Evolutionary conservation across 30 jellyfish, hydroid and myxozoan genomes (phyloP).

Genomic region (Clytia hemisphaerica): DNA sequence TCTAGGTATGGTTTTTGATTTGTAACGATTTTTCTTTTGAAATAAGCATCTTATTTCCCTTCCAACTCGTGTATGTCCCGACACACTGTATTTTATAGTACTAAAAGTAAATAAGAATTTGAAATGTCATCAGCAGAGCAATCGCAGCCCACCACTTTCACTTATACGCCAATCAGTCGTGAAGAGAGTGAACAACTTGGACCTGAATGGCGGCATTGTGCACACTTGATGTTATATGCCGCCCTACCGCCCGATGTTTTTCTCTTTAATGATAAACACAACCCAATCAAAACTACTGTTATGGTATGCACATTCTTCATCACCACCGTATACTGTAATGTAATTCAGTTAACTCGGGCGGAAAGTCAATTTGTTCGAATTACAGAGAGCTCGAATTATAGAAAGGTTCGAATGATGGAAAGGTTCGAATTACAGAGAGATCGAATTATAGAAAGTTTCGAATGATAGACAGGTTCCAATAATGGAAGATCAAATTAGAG

Average conservation of each 20-base stretch:
- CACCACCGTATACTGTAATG: neutral
- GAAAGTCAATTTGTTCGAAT: neutral
- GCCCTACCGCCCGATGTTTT: neutral
- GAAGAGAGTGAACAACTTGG: neutral
- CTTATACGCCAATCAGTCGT: constrained; percentile 7
- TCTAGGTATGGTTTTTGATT: no score
- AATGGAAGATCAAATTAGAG: no score
- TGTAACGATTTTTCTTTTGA: no score
- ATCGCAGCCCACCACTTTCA: no score
- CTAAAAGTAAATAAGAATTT: no score
- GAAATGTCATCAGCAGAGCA: no score
- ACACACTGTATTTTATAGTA: no score
- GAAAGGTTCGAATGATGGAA: neutral
- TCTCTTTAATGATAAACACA: neutral
- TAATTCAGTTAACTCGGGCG: neutral
- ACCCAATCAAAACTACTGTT: neutral
- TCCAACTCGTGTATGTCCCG: no score
- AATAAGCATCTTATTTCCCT: no score
- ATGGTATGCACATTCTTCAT: no score
- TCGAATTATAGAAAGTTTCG: no score
- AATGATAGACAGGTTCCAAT: no score
- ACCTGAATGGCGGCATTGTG: constrained; percentile 21
- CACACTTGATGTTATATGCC: constrained; percentile 18
- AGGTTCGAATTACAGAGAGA: neutral
- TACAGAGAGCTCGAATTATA: neutral